A percentile compares a stretch with the other conserved stretches of the same genome.
These are phyloP conservation scores for Zaprionus tsacasi DNA, from an alignment of 1,140 invertebrate genomes.

Conservation along the genomic window DNA sequence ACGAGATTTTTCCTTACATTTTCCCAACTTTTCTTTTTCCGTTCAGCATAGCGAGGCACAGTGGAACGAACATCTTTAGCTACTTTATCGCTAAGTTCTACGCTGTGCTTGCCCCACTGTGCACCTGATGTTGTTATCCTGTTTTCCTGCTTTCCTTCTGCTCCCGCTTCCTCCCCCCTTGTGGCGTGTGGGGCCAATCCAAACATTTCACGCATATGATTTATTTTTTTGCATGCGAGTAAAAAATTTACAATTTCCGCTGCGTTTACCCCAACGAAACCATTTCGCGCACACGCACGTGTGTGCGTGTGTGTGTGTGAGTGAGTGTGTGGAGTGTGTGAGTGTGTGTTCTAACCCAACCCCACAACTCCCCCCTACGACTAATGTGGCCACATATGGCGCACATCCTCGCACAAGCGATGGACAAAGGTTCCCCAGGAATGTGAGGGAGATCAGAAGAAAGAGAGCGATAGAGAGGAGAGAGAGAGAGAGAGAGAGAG, in stretches of 20 bases:
- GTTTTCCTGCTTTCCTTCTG: slow-evolving; percentile 2
- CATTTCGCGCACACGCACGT: slow-evolving; percentile 43
- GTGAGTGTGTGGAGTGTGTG: slow-evolving; percentile 3
- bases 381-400: slow-evolving; percentile 54
- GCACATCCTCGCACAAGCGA: slow-evolving; percentile 25
- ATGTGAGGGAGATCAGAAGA: neutral
- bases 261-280: slow-evolving; percentile 52
- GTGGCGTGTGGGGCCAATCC: slow-evolving; percentile 17
- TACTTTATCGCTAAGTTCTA: neutral
- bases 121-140: slow-evolving; percentile 37
- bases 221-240: slow-evolving; percentile 51
- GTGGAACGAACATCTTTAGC: neutral
- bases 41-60: neutral
- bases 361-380: slow-evolving; percentile 41
- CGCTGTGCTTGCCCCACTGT: slow-evolving; percentile 19
- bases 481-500: neutral
- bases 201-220: slow-evolving; percentile 60
- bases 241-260: slow-evolving; percentile 60
- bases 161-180: neutral
- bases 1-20: slow-evolving; percentile 36
- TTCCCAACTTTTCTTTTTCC: neutral
- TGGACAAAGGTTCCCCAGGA: slow-evolving; percentile 5
- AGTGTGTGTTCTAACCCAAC: slow-evolving; percentile 16
- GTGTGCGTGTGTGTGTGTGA: slow-evolving; percentile 12
- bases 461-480: slow-evolving; percentile 1